These are phyloP conservation scores for Nipponacmea schrenckii DNA, from an alignment of 2,888 invertebrate genomes.

Conservation along the genomic window DNA sequence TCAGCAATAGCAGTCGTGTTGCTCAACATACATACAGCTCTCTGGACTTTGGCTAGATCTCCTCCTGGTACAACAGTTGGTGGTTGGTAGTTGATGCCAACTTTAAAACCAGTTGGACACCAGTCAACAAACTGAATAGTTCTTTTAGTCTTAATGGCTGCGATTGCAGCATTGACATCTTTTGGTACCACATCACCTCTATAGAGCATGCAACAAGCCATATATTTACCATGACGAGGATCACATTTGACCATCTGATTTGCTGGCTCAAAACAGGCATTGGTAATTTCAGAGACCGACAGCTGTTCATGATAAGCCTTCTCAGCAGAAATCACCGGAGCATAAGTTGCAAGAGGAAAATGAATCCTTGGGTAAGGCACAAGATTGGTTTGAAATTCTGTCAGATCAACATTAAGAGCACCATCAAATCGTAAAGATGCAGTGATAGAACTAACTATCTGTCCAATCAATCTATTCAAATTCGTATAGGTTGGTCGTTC, in stretches of 20 bases:
- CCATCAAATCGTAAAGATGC: constrained; percentile 70
- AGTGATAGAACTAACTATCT: constrained; percentile 73
- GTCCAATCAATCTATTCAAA: constrained; percentile 91
- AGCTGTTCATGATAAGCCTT: constrained; percentile 92
- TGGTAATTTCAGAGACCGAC: constrained; percentile 61
- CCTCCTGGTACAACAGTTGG: constrained; percentile 75
- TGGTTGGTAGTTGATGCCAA: constrained; percentile 86
- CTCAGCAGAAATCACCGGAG: constrained; percentile 93
- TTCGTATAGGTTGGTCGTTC: constrained; percentile 87
- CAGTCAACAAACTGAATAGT: constrained; percentile 65
- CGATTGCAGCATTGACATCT: constrained; percentile 65
- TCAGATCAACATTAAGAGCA: constrained; percentile 71
- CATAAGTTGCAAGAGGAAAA: constrained; percentile 86
- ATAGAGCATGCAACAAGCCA: constrained; percentile 69
- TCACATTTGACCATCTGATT: constrained; percentile 67
- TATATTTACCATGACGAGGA: constrained; percentile 68
- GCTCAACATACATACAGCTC: constrained; percentile 86
- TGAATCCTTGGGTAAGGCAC: constrained; percentile 75
- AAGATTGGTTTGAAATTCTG: constrained; percentile 70
- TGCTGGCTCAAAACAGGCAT: constrained; percentile 61
- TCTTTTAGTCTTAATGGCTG: constrained; percentile 64
- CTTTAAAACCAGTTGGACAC: constrained; percentile 67
- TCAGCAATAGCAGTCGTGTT: constrained; percentile 94
- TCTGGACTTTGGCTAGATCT: constrained; percentile 75
- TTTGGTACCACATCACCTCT: constrained; percentile 67